Conservation (phyloP, 2,113 vertebrate genomes). For the Erpornis zantholeuca region DNA sequence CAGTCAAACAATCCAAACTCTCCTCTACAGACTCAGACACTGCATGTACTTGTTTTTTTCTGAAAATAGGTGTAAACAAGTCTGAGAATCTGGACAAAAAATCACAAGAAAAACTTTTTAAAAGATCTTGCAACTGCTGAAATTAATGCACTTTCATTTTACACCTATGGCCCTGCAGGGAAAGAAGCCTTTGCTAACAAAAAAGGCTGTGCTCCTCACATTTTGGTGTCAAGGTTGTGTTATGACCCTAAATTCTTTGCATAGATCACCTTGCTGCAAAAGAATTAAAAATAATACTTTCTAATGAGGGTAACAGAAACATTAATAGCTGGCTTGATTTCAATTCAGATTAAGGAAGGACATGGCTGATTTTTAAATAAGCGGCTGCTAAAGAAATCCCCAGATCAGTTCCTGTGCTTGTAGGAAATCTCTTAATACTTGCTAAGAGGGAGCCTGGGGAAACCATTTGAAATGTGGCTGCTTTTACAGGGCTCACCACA, state of each 20-base stretch:
- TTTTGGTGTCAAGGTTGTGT: not conserved
- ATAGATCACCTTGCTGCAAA: not conserved
- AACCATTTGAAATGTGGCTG: not conserved
- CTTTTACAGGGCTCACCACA: not conserved
- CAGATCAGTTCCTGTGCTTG: not conserved
- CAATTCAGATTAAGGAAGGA: slow-evolving; percentile 8
- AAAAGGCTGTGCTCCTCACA: not conserved
- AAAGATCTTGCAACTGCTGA: not conserved
- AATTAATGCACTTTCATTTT: not conserved
- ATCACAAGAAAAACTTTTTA: not conserved
- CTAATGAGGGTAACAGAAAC: not conserved
- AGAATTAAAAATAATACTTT: not conserved
- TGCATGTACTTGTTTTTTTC: not conserved
- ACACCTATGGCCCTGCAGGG: not conserved
- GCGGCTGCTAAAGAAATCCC: not conserved
- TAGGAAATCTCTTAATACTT: not conserved
- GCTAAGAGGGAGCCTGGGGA: not conserved
- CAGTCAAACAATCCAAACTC: not conserved
- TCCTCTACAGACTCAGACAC: not conserved
- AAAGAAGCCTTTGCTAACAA: not conserved
- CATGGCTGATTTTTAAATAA: not conserved
- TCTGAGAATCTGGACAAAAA: not conserved
- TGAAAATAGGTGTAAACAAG: not conserved
- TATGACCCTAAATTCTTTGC: not conserved
- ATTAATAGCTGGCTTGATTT: not conserved